Percentiles rank a stretch among this genome's conserved stretches.
phyloP scores from a whole-genome alignment of 2,113 vertebrate species.

The Corydoras maculifer region DNA sequence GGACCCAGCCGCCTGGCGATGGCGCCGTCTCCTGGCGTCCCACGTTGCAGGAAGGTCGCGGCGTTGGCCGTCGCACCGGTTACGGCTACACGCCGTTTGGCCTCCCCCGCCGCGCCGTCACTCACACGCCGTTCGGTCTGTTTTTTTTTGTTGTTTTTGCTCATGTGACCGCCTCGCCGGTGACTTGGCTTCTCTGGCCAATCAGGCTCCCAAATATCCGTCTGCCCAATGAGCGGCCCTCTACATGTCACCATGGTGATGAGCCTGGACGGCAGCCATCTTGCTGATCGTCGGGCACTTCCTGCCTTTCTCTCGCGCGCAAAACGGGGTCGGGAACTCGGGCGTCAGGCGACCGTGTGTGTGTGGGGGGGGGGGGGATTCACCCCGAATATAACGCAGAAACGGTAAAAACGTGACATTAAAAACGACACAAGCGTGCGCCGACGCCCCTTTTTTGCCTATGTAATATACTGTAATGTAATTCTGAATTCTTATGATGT shows the following conservation, averaged over 20 bases:
- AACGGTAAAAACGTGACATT: no score
- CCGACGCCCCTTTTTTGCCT: slow-evolving; percentile 1
- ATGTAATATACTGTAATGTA: slow-evolving; percentile 1
- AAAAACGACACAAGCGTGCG: no score
- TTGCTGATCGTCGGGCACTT: slow-evolving; percentile 25
- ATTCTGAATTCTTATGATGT: slow-evolving; percentile 13
- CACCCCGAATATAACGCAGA: no score
- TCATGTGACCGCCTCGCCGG: slow-evolving; percentile 17
- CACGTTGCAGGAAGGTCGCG: no score
- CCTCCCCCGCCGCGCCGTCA: no score
- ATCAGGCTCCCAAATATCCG: slow-evolving; percentile 15
- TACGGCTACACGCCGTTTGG: no score
- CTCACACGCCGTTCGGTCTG: no score
- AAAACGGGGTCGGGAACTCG: no score
- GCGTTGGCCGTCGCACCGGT: no score
- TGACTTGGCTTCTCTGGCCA: neutral
- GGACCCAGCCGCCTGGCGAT: no score
- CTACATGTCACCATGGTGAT: slow-evolving; percentile 40
- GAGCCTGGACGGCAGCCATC: slow-evolving; percentile 39
- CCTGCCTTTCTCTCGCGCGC: neutral
- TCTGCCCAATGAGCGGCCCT: slow-evolving; percentile 23
- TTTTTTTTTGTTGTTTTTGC: neutral
- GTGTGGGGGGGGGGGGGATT: no score
- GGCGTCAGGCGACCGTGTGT: neutral
- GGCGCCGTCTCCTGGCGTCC: no score